These are phyloP conservation scores for Azorinus chamasolen DNA, from an alignment of 2,888 invertebrate species.

Conservation along the genomic window DNA sequence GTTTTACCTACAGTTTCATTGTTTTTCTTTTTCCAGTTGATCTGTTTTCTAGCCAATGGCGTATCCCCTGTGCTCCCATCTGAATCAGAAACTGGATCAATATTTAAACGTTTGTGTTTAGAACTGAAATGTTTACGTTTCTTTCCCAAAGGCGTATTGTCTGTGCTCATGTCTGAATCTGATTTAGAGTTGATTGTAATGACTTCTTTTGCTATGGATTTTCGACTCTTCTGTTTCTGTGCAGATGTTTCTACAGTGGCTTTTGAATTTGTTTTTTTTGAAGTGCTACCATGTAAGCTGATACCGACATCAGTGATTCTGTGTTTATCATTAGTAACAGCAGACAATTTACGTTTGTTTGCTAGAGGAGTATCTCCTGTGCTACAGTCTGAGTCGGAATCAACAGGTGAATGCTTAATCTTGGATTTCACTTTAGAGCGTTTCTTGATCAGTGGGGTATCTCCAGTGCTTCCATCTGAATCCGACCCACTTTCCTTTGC, in stretches of 20 bases:
- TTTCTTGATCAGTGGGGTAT: slow-evolving; percentile 2
- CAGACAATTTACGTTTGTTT: slow-evolving; percentile 2
- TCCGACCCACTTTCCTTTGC: neutral
- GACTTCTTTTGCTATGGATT: neutral
- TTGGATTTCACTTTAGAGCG: no score
- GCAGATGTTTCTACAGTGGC: no score
- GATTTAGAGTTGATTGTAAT: neutral
- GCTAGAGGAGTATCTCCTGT: slow-evolving; percentile 4
- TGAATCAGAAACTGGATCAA: no score
- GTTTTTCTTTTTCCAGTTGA: neutral
- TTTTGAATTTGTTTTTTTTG: no score
- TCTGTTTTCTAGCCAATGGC: no score
- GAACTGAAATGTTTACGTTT: neutral
- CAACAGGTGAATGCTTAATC: neutral
- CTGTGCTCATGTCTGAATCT: slow-evolving; percentile 16
- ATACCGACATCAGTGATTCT: no score
- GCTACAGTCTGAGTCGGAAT: neutral
- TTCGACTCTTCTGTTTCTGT: no score
- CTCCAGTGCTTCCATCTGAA: slow-evolving; percentile 3
- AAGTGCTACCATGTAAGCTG: no score
- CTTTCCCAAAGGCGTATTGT: slow-evolving; percentile 10
- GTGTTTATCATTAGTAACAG: no score
- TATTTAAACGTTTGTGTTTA: no score
- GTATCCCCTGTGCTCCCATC: no score
- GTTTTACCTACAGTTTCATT: neutral